Evolutionary conservation across 2,113 vertebrate genomes (phyloP), one percentile per base, ranked within the genome.

Genomic region (Neotragus moschatus): DNA sequence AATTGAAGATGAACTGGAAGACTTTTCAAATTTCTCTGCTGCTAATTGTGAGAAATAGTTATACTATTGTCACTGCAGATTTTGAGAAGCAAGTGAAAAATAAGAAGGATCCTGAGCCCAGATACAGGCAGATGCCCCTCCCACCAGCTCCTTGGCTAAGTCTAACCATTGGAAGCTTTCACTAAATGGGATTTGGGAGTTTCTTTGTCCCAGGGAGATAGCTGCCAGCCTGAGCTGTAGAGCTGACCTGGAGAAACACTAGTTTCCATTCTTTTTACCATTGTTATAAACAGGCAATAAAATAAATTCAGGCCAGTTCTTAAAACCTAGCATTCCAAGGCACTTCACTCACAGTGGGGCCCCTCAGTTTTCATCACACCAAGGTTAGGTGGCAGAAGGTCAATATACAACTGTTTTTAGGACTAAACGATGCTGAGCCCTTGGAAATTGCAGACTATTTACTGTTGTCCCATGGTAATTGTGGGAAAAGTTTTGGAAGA

Each of bases 401-500:
- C 84, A 97, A 88, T 90, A 90, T 3, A 97, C 55, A 70, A 33
- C 56, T n/a, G 85, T 84, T 98, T 98, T 97, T 97, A 98, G 94
- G 84, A 89, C 28, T 26, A 92, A 91, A 26, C n/a, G 15, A 97
- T 92, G 84, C 51, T 43, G 36, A 75, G 75, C 39, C 56, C 88
- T 75, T 96, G 81, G 49, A 98, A 98, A 98, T 95, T 93, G 90
- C 3, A 95, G 55, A 89, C 36, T 88, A 66, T 94, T 60, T 96
- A 75, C 84, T 98, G 33, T 63, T 97, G 88, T 75, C 93, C 97
- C 85, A 75, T 23, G 75, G n/a, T 0, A 12, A n/a, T 97, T 98
- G 33, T 88, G 70, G 95, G 93, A 84, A 97, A 95, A 96, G 26
- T 58, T 89, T 95, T 98, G 95, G 95, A 96, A 98, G 94, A 3